Percentiles rank a stretch among this genome's conserved stretches.
Evolutionary conservation across 2,113 vertebrate genomes (phyloP).

Genomic region (Ammodytes dubius): DNA sequence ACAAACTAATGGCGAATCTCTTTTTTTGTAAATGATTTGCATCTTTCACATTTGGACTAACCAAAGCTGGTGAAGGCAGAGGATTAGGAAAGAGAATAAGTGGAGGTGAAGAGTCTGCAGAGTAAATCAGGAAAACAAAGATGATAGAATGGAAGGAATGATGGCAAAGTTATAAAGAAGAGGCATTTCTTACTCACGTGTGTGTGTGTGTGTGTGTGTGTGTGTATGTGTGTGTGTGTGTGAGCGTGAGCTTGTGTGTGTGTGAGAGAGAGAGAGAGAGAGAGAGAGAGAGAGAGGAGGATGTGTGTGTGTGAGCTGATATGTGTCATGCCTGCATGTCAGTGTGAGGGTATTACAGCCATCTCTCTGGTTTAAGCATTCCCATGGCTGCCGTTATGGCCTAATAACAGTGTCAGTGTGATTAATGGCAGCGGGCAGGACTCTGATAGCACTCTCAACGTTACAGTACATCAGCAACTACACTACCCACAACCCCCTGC

Average conservation of each 20-base stretch:
- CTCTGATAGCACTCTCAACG: slow-evolving; percentile 54
- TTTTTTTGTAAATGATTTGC: slow-evolving; percentile 7
- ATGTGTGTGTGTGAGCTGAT: slow-evolving; percentile 29
- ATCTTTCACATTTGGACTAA: background rate
- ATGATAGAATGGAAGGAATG: background rate
- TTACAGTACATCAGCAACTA: slow-evolving; percentile 26
- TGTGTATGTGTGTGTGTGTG: slow-evolving; percentile 20
- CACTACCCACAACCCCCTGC: slow-evolving; percentile 52
- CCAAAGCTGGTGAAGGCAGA: background rate
- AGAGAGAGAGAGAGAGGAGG: background rate
- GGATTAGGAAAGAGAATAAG: background rate
- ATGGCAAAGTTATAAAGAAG: slow-evolving; percentile 5
- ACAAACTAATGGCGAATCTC: background rate
- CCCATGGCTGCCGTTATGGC: slow-evolving; percentile 72
- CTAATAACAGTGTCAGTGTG: slow-evolving; percentile 77
- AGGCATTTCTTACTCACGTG: slow-evolving; percentile 29
- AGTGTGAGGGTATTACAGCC: slow-evolving; percentile 59
- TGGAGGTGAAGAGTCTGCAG: background rate
- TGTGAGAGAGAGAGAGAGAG: background rate
- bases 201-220: background rate
- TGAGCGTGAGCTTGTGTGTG: background rate
- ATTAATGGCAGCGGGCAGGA: slow-evolving; percentile 71
- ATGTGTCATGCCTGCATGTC: slow-evolving; percentile 53
- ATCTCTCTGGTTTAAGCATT: slow-evolving; percentile 64
- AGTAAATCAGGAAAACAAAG: background rate